phyloP scores from a whole-genome alignment of 2,888 invertebrate genomes.

The Sepiola atlantica region DNA sequence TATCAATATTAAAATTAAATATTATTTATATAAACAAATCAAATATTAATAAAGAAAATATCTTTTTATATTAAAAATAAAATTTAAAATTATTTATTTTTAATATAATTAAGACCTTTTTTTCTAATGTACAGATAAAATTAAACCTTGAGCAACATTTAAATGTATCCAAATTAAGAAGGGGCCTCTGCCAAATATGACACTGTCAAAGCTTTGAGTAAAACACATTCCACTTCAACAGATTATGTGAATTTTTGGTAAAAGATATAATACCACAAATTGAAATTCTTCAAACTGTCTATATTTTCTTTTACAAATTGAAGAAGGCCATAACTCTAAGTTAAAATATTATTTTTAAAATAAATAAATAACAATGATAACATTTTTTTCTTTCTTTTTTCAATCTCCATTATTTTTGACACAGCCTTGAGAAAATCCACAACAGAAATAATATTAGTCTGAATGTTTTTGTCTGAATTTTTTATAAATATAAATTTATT shows the following conservation, averaged over 20 bases:
- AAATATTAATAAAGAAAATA: constrained; percentile 19
- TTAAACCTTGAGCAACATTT: neutral
- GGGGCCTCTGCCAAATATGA: neutral
- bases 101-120: neutral
- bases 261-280: neutral
- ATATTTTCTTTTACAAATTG: neutral
- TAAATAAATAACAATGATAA: neutral
- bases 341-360: neutral
- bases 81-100: constrained; percentile 32
- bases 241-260: neutral
- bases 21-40: neutral
- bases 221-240: neutral
- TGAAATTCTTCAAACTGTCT: neutral
- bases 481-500: neutral
- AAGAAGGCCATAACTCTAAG: neutral
- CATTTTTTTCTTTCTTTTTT: neutral
- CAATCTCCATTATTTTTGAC: neutral
- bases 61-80: constrained; percentile 32
- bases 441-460: neutral
- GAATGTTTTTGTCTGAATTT: neutral
- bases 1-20: neutral
- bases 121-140: neutral
- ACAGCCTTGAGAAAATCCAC: neutral
- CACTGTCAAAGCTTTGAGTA: neutral
- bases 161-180: neutral